Conservation (phyloP, 2,797 vertebrate genomes). For the Poecilia picta region DNA sequence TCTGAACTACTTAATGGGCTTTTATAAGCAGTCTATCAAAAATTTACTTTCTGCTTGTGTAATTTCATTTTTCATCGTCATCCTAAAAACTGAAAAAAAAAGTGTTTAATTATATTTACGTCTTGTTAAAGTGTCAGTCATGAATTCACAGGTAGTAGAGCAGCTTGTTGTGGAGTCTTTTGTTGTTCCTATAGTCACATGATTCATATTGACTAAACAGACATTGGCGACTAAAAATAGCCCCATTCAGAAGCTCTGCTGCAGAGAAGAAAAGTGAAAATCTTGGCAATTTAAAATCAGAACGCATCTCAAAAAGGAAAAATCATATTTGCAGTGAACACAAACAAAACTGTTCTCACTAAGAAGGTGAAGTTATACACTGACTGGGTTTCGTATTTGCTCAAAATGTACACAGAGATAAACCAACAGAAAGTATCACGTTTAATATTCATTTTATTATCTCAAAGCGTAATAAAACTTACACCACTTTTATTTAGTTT, state of each 20-base stretch:
- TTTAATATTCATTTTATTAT: background rate
- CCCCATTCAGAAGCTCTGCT: conserved; percentile 31
- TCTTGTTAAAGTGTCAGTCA: background rate
- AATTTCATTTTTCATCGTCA: background rate
- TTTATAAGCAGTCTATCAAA: conserved; percentile 30
- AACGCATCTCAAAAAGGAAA: conserved; percentile 8
- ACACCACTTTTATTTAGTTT: conserved; percentile 32
- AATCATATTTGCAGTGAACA: background rate
- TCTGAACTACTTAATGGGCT: conserved; percentile 40
- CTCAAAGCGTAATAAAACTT: conserved; percentile 68
- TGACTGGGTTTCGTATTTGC: conserved; percentile 5
- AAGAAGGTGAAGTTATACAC: background rate
- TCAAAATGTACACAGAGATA: conserved; percentile 20
- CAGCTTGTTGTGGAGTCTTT: conserved; percentile 16
- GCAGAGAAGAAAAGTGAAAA: conserved; percentile 23
- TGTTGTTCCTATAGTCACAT: conserved; percentile 21
- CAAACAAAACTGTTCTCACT: conserved; percentile 15
- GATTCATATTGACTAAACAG: conserved; percentile 12
- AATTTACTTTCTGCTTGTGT: background rate
- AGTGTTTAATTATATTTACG: conserved; percentile 7
- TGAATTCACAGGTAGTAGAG: conserved; percentile 20
- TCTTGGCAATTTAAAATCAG: background rate
- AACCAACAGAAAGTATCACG: conserved; percentile 1
- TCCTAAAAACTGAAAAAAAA: conserved; percentile 8
- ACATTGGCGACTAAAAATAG: conserved; percentile 33